Conservation (phyloP, 2,113 vertebrate species). For the Athene cunicularia region DNA sequence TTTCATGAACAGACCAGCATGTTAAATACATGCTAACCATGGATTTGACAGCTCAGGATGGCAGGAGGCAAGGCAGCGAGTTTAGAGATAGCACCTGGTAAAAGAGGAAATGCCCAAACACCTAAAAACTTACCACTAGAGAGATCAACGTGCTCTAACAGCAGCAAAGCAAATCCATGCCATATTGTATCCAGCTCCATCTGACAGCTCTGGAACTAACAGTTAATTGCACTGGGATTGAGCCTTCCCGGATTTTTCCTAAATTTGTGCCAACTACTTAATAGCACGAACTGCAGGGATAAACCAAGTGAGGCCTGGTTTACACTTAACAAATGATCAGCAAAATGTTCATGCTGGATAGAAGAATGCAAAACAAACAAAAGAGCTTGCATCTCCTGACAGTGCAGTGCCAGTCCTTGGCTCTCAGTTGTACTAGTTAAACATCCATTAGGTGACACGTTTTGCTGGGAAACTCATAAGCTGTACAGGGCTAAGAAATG, state of each 20-base stretch:
- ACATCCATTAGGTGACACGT: neutral
- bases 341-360: neutral
- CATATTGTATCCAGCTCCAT: neutral
- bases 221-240: neutral
- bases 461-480: neutral
- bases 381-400: neutral
- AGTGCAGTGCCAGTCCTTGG: neutral
- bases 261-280: constrained; percentile 17
- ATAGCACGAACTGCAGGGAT: neutral
- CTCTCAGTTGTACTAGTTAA: neutral
- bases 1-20: neutral
- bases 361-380: neutral
- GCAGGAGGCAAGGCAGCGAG: neutral
- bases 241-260: constrained; percentile 15
- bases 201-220: constrained; percentile 7
- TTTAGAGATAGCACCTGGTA: neutral
- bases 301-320: neutral
- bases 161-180: neutral
- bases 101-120: neutral
- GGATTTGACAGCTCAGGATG: neutral
- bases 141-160: neutral
- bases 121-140: neutral
- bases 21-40: neutral
- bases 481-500: neutral
- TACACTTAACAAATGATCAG: neutral